phyloP scores from a whole-genome alignment of 64 coral and sea anemone genomes.

The Trachythela sp. region DNA sequence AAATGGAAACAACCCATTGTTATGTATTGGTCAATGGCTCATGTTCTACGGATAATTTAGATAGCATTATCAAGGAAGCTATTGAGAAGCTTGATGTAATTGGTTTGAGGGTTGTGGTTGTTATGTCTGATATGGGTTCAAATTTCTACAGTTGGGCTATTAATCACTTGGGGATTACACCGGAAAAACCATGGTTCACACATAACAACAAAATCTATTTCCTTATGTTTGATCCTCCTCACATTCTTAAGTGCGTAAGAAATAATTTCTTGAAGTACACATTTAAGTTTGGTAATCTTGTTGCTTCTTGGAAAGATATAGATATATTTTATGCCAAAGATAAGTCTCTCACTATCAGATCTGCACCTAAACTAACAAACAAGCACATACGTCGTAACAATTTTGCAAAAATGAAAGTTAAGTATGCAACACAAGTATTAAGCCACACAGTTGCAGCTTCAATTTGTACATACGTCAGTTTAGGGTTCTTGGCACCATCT shows the following conservation, averaged over 20 bases:
- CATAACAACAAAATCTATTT: too few species aligned
- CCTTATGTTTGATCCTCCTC: slow-evolving; percentile 23
- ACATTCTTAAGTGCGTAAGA: background rate
- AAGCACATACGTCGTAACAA: background rate
- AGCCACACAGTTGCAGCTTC: slow-evolving; percentile 28
- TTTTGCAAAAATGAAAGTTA: too few species aligned
- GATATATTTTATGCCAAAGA: background rate
- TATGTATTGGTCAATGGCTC: background rate
- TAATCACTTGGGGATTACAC: too few species aligned
- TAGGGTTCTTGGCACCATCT: background rate
- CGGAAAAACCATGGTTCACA: too few species aligned
- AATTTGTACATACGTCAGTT: background rate
- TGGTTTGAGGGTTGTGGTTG: background rate
- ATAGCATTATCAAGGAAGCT: background rate
- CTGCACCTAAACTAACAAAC: background rate
- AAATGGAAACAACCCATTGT: slow-evolving; percentile 26
- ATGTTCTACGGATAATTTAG: background rate
- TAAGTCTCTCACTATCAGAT: background rate
- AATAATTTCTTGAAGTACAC: background rate
- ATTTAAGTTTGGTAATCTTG: background rate
- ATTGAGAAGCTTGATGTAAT: background rate
- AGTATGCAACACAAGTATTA: slow-evolving; percentile 15
- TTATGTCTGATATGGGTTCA: too few species aligned
- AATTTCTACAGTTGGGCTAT: too few species aligned
- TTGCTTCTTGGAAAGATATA: background rate